phyloP scores from a whole-genome alignment of 2,888 invertebrate genomes.

The Argyresthia goedartella region DNA sequence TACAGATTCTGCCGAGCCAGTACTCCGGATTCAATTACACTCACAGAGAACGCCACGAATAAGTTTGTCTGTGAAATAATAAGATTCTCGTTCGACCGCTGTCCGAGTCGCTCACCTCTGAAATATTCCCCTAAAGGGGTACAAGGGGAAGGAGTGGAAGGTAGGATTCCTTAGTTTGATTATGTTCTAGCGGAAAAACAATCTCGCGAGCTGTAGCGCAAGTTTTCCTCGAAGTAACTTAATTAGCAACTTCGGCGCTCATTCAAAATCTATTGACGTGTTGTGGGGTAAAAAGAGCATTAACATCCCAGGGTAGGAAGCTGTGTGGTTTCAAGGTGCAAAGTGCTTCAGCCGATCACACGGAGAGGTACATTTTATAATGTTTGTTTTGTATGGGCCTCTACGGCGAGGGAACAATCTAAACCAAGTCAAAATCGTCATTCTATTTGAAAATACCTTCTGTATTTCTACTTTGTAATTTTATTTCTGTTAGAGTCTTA shows the following conservation, averaged over 20 bases:
- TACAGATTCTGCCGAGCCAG: too few species aligned
- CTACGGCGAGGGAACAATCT: too few species aligned
- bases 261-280: conserved; percentile 22
- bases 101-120: conserved; percentile 27
- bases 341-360: too few species aligned
- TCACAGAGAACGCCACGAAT: neutral
- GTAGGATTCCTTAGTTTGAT: conserved; percentile 37
- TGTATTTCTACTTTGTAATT: too few species aligned
- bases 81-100: conserved; percentile 18
- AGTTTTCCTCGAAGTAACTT: conserved; percentile 39
- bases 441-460: too few species aligned
- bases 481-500: too few species aligned
- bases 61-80: conserved; percentile 15
- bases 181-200: conserved; percentile 46
- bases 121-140: conserved; percentile 25
- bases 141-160: neutral
- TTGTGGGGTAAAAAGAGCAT: neutral
- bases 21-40: too few species aligned
- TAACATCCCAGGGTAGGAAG: neutral
- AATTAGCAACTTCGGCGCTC: conserved; percentile 40
- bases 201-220: conserved; percentile 20
- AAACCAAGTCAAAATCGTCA: too few species aligned
- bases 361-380: too few species aligned
- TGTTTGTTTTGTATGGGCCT: too few species aligned
- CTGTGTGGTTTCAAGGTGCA: neutral